Base-by-base conservation (phyloP, 1,140 invertebrate genomes). In the Theocolax elegans region DNA sequence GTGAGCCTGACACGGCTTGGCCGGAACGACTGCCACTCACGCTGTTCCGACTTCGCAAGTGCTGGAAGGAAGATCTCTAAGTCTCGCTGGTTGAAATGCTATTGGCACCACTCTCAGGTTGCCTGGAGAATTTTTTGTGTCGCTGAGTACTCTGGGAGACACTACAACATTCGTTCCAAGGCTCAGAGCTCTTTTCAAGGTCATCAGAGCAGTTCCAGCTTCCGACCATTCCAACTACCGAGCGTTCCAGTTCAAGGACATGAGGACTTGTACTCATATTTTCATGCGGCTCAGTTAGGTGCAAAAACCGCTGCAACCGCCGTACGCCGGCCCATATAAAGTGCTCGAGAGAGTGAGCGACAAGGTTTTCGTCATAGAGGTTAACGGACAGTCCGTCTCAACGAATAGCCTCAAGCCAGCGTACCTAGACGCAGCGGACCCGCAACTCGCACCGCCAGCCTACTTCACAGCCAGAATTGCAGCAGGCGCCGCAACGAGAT, bases 61-160 rank as follows among this genome's bases (percentile, higher is more conserved):
- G 8, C 44, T 48, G 6, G 4, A 48, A 48, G 44, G 44, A 48
- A n/a, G 44, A 48, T 10, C 44, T 48, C n/a, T n/a, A 17, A n/a
- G 44, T n/a, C 4, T 48, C 44, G 17, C 44, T n/a, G n/a, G 44
- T n/a, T n/a, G 44, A 48, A n/a, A 48, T 48, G 44, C 44, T 48
- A 6, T 48, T 48, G 44, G 17, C 44, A n/a, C 17, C 4, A 48
- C 44, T 7, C 44, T 48, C 12, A 48, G 44, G n/a, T 6, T 48
- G 8, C 44, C 44, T 10, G 44, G 44, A 6, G 44, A 48, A 4
- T 48, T 48, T 17, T 48, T n/a, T n/a, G n/a, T n/a, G n/a, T n/a
- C n/a, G n/a, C n/a, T n/a, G n/a, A n/a, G n/a, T n/a, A n/a, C n/a
- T n/a, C n/a, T n/a, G n/a, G n/a, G n/a, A n/a, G n/a, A n/a, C n/a